Evolutionary conservation across 2,113 vertebrate species (phyloP).

Genomic region (Gambusia affinis): DNA sequence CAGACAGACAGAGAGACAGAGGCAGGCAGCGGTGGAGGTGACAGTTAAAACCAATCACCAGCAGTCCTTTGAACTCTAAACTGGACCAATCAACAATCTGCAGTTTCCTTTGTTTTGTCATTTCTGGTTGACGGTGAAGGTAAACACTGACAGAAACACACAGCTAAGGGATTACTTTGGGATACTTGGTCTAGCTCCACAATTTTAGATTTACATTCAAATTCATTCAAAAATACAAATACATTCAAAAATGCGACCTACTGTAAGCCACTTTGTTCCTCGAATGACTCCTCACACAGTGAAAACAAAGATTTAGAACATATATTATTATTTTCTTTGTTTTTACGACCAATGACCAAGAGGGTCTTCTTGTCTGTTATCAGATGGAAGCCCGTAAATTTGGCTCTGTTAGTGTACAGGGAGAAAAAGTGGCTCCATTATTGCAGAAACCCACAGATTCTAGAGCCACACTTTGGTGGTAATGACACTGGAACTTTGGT

Average conservation of each 20-base stretch:
- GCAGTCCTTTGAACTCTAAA: conserved; percentile 38
- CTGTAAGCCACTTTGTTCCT: background rate
- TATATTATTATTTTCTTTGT: too few species aligned
- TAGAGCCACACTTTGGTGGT: background rate
- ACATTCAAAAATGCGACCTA: background rate
- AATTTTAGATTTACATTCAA: background rate
- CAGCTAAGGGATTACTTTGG: background rate
- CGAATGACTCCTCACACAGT: background rate
- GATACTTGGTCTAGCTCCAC: background rate
- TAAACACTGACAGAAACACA: background rate
- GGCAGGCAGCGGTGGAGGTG: background rate
- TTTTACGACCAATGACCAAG: background rate
- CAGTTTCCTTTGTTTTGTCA: conserved; percentile 2
- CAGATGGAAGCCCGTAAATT: background rate
- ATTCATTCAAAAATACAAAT: too few species aligned
- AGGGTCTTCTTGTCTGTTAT: background rate
- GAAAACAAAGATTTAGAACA: too few species aligned
- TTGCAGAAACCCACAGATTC: background rate
- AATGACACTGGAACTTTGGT: background rate
- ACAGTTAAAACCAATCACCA: conserved; percentile 28
- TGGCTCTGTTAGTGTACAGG: background rate
- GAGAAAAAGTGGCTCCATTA: background rate
- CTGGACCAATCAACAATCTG: conserved; percentile 14
- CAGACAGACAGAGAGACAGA: conserved; percentile 8
- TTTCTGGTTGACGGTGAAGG: background rate